phyloP scores from a whole-genome alignment of 2,113 vertebrate genomes.

The Phalacrocorax pelagicus region DNA sequence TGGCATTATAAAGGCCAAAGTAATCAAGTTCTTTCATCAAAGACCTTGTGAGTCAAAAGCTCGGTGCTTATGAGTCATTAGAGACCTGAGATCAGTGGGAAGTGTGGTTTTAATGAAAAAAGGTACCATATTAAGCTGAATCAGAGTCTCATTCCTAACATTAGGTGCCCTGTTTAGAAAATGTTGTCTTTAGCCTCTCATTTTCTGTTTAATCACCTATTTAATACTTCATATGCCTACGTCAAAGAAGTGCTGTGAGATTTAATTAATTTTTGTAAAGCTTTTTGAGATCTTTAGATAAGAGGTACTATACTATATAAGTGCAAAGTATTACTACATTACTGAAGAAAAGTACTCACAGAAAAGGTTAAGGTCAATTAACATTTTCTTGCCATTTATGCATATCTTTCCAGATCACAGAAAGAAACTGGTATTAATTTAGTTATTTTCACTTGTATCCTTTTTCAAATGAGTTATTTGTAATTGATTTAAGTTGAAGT shows the following conservation, averaged over 20 bases:
- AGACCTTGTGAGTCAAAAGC: neutral
- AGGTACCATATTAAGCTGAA: neutral
- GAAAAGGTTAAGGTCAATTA: conserved; percentile 65
- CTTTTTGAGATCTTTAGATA: conserved; percentile 26
- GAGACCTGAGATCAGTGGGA: neutral
- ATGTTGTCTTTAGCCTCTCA: neutral
- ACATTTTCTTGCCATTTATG: conserved; percentile 56
- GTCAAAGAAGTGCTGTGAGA: neutral
- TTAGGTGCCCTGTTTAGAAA: neutral
- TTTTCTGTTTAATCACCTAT: neutral
- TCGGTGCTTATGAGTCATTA: neutral
- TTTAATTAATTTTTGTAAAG: conserved; percentile 46
- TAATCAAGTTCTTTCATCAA: neutral
- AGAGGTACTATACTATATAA: conserved; percentile 13
- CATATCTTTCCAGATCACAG: conserved; percentile 42
- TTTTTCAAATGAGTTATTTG: conserved; percentile 60
- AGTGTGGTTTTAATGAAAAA: neutral
- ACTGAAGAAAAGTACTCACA: neutral
- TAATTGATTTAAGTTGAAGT: conserved; percentile 58
- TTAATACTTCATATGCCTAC: neutral
- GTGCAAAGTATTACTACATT: conserved; percentile 25
- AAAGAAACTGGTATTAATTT: conserved; percentile 47
- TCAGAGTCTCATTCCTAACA: neutral
- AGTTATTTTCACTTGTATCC: conserved; percentile 50
- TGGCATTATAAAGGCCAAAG: neutral